phyloP scores from a whole-genome alignment of 2,797 vertebrate genomes.

The Sternotherus odoratus region DNA sequence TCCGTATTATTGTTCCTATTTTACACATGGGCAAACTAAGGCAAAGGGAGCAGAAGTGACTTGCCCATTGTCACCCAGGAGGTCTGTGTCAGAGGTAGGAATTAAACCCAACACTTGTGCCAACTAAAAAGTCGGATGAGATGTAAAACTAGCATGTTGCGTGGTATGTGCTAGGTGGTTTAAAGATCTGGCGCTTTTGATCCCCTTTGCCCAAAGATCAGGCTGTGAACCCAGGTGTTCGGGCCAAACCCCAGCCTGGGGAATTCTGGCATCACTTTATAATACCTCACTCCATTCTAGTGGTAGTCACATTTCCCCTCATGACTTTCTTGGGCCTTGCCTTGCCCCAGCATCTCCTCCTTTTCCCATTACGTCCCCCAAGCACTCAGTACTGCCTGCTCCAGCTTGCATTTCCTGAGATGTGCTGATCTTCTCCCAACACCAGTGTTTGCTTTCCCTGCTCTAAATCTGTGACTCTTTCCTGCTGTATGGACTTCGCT shows the following conservation, averaged over 20 bases:
- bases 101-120: neutral
- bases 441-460: neutral
- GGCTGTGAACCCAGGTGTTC: neutral
- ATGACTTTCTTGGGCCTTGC: neutral
- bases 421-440: neutral
- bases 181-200: neutral
- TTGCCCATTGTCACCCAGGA: neutral
- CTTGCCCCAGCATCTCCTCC: neutral
- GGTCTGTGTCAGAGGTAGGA: neutral
- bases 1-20: neutral
- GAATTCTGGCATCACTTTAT: neutral
- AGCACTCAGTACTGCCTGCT: neutral
- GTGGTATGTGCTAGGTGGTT: neutral
- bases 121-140: neutral
- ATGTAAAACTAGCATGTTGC: too few relatives aligned
- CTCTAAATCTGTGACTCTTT: neutral
- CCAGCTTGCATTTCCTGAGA: neutral
- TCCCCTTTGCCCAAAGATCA: neutral
- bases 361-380: neutral
- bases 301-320: neutral
- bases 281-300: neutral
- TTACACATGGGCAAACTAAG: neutral
- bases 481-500: neutral
- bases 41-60: neutral
- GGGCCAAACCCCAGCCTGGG: neutral